Evolutionary conservation across 2,797 vertebrate genomes (phyloP), one percentile per base, ranked within the genome.

Genomic region (Amblyopsis hoosieri): DNA sequence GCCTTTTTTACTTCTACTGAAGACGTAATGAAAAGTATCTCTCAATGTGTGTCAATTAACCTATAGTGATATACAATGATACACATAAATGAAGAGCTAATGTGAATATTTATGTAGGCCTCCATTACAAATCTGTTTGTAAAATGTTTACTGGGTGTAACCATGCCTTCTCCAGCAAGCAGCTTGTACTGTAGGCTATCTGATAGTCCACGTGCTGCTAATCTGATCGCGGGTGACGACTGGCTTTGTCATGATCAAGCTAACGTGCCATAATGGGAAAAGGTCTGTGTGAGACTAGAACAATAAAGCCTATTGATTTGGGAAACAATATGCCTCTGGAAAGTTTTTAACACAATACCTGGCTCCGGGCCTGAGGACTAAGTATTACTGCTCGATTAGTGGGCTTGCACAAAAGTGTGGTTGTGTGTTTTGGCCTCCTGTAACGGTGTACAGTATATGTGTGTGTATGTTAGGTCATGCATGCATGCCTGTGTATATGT

Each of bases 271-370:
- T 66, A 62, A 51, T 54, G 67, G 76, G 64, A 66, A 80, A 82
- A 70, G 51, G 7, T 5, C 48, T 50, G 55, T 46, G 42, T 12
- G 49, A 12, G 52, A 19, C 67, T 23, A 65, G 11, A 75, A 87
- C 72, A 83, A 81, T 74, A 57, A 64, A 31, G 61, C 45, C 55
- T 61, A 61, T 63, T 74, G 67, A 75, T 74, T 37, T 64, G 76
- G 74, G 61, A 53, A 66, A 72, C 79, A 80, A 78, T 63, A 71
- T 74, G 45, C 52, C 52, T 23, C 69, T 62, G 62, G 71, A 75
- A 80, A 62, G 47, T 37, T 62, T 48, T 56, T 55, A 55, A 71
- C 74, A 86, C 81, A 81, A 82, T 80, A 78, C 57, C 71, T 82
- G 78, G 74, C 72, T 13, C 12, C 14, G 31, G 12, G 42, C 67